phyloP scores from a whole-genome alignment of 2,797 vertebrate genomes.

The Bradypodion ventrale region DNA sequence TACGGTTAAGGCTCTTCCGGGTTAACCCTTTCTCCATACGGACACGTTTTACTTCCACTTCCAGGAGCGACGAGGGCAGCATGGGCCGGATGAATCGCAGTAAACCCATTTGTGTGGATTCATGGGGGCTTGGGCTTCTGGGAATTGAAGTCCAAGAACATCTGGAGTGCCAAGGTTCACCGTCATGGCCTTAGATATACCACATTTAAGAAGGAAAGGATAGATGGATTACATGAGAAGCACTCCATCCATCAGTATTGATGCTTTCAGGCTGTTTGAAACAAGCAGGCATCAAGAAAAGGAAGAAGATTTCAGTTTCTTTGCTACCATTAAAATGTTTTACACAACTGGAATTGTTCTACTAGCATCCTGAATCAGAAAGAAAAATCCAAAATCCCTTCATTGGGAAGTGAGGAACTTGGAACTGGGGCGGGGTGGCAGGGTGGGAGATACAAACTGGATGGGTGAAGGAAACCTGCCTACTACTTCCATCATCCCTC shows the following conservation, averaged over 20 bases:
- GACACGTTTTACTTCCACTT: no score
- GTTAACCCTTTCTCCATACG: no score
- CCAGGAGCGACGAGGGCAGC: no score
- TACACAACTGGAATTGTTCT: not conserved
- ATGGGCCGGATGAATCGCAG: no score
- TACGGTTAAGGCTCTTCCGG: no score
- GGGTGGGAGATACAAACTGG: not conserved
- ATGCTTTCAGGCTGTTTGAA: not conserved
- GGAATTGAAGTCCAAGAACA: no score
- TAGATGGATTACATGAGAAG: not conserved
- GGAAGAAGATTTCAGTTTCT: not conserved
- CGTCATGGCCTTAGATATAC: no score
- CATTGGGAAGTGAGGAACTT: not conserved
- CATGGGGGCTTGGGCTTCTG: no score
- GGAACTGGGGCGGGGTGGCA: not conserved
- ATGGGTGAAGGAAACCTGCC: not conserved
- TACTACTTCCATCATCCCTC: not conserved
- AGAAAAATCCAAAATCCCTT: no score
- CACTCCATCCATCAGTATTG: not conserved
- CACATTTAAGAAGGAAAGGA: not conserved
- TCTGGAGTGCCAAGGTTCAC: no score
- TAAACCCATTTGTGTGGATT: no score
- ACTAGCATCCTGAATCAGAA: not conserved
- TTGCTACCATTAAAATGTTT: not conserved
- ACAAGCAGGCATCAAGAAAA: not conserved